Conservation (phyloP, 2,888 invertebrate species). For the Cryptocephalus primarius region DNA sequence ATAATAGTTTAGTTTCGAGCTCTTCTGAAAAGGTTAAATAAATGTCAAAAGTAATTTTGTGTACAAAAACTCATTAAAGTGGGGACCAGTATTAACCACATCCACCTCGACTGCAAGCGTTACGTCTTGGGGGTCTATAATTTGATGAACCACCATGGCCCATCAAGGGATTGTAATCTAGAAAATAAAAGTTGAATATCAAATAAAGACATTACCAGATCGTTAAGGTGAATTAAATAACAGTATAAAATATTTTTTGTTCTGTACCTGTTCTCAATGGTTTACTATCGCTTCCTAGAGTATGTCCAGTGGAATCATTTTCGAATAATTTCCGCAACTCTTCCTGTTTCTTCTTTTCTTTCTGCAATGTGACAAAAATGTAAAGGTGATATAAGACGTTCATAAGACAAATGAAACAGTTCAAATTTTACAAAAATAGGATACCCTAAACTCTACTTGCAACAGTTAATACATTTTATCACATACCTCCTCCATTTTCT, state of each 20-base stretch:
- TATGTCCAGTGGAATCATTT: background rate
- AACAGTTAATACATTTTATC: background rate
- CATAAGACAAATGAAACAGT: background rate
- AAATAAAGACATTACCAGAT: too few relatives aligned
- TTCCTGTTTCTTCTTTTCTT: background rate
- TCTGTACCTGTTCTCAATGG: background rate
- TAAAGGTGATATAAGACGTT: background rate
- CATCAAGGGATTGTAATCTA: conserved; percentile 34
- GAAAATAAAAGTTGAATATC: conserved; percentile 7
- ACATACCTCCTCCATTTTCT: conserved; percentile 32
- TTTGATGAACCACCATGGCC: conserved; percentile 26
- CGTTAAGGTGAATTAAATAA: too few relatives aligned
- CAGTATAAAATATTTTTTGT: too few relatives aligned
- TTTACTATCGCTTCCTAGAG: background rate
- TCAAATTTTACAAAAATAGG: background rate
- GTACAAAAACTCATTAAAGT: background rate
- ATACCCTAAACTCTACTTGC: background rate
- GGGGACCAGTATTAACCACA: conserved; percentile 22
- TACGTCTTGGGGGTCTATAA: conserved; percentile 30
- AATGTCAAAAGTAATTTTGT: background rate
- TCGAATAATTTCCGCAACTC: background rate
- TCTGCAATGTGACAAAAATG: background rate
- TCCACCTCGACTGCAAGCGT: conserved; percentile 31
- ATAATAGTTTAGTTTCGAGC: background rate
- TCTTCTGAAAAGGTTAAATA: background rate